A percentile compares a stretch with the other conserved stretches of the same genome.
phyloP scores from a whole-genome alignment of 2,797 vertebrate species.

The Brachyalestes nurse region DNA sequence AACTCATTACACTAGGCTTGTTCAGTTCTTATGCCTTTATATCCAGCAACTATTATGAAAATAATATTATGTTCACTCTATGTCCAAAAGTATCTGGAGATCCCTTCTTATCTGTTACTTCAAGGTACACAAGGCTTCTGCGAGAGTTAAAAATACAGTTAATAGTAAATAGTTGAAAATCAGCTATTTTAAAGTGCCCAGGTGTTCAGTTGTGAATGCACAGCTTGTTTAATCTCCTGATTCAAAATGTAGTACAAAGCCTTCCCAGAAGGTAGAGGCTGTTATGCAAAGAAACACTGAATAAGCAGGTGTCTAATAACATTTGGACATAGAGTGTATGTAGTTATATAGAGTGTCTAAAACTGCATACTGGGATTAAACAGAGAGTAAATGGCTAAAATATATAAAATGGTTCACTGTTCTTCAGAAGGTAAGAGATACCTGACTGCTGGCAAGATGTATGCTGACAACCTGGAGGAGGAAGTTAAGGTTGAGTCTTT shows the following conservation, averaged over 20 bases:
- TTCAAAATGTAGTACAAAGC: no score
- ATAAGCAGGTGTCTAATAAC: no score
- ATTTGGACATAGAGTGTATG: no score
- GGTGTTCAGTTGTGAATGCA: no score
- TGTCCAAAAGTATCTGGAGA: neutral
- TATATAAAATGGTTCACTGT: neutral
- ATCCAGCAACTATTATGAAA: neutral
- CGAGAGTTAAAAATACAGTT: no score
- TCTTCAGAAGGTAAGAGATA: constrained; percentile 14
- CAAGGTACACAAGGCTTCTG: no score
- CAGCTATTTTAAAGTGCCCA: no score
- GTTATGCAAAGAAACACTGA: no score
- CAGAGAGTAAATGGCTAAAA: neutral
- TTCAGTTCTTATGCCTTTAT: no score
- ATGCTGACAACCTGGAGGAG: constrained; percentile 73
- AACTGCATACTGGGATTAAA: neutral
- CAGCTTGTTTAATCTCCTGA: neutral
- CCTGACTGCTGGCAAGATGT: constrained; percentile 71
- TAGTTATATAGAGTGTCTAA: no score
- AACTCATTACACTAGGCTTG: no score
- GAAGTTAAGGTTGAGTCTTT: constrained; percentile 76
- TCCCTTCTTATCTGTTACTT: neutral
- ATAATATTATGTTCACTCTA: neutral
- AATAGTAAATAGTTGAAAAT: no score
- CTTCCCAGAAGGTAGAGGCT: neutral